Evolutionary conservation across 64 coral and sea anemone species (phyloP), one percentile per base, ranked within the genome.

Genomic region (Dendronephthya gigantea): DNA sequence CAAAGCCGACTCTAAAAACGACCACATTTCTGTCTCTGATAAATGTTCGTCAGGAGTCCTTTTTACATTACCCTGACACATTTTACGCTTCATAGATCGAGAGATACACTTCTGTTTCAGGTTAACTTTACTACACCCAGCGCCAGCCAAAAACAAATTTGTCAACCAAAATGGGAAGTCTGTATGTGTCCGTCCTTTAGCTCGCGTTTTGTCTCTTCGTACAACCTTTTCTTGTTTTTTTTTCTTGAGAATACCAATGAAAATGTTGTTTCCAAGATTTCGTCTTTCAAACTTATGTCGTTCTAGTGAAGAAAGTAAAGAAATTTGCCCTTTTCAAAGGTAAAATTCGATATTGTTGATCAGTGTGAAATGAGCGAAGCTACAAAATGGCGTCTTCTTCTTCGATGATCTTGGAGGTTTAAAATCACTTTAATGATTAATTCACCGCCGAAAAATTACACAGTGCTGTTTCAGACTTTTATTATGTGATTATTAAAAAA

Each of bases 11-110:
- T 92, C 86, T 22, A 98, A 48, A 50, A 98, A 37, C 14, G 92
- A 93, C 95, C 95, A 98, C 12, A 98, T 82, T 93, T 98, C 95
- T 59, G 81, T 93, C 40, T 98, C 95, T 7, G 87, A 87, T 38
- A 90, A 83, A 25, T 79, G 72, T 35, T 79, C 72, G 30, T 79
- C 72, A 2, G 28, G 36, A 29, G 36, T 79, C 14, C 36, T 79
- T 79, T 35, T 40, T 55, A 39, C 79, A 82, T 62, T 88, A 74
- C 83, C 69, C 39, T 52, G 72, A 88, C 82, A 86, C 89, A 90
- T 90, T 88, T 69, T 90, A 22, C 81, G 69, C 86, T 84, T 90
- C 43, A 88, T 58, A 8, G 68, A 82, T 79, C 83, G 79, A 23
- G 70, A 70, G 52, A 79, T 12, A 79, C 2, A 0, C 13, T n/a